Conservation (phyloP, 2,797 vertebrate species). For the Oophaga sylvatica region DNA sequence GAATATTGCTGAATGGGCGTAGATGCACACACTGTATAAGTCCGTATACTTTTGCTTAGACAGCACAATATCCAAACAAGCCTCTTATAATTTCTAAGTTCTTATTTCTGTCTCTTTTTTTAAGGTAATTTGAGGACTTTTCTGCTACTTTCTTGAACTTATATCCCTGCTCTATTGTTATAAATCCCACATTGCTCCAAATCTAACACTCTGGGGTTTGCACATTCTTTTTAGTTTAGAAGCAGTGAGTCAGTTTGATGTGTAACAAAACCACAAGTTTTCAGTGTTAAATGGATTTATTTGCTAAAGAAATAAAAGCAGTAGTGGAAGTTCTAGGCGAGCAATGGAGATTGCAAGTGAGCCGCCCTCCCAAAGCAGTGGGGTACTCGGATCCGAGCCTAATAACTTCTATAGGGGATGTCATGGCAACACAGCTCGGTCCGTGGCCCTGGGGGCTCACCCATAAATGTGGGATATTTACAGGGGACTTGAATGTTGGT, state of each 20-base stretch:
- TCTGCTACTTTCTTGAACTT: conserved; percentile 25
- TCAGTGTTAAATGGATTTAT: conserved; percentile 1
- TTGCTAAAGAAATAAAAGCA: background rate
- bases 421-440: too few relatives aligned
- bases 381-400: too few relatives aligned
- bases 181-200: background rate
- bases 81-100: conserved; percentile 11
- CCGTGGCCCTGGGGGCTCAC: too few relatives aligned
- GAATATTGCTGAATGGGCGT: conserved; percentile 19
- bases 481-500: too few relatives aligned
- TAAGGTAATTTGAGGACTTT: conserved; percentile 3
- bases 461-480: too few relatives aligned
- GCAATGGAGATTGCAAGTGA: background rate
- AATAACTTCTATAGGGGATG: too few relatives aligned
- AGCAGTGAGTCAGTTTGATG: background rate
- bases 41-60: conserved; percentile 23
- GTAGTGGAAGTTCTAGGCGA: background rate
- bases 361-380: too few relatives aligned
- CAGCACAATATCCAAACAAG: conserved; percentile 8
- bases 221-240: background rate
- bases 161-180: background rate
- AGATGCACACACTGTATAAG: background rate
- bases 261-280: conserved; percentile 6
- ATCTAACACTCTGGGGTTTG: background rate
- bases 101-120: background rate